These are phyloP conservation scores for Trogon surrucura DNA, from an alignment of 2,113 vertebrate species.

Conservation along the genomic window DNA sequence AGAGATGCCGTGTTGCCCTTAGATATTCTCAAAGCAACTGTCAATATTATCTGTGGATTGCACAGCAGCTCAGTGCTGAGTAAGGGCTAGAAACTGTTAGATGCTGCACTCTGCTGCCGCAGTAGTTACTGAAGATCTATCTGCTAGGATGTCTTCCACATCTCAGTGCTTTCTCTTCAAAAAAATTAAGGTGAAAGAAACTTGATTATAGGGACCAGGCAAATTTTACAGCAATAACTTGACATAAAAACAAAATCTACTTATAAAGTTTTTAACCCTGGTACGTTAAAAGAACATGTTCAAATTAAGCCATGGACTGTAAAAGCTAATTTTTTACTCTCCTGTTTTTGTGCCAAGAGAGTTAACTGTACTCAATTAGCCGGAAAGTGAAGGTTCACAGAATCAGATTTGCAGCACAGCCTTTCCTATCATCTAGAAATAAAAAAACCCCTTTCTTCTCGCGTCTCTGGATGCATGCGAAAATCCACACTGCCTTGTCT, in stretches of 20 bases:
- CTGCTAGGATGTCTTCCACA: neutral
- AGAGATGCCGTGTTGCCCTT: conserved; percentile 8
- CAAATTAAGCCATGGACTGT: neutral
- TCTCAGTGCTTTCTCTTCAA: neutral
- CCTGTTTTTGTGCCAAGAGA: neutral
- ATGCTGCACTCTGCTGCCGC: neutral
- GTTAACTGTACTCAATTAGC: neutral
- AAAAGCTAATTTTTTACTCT: neutral
- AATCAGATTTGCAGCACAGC: neutral
- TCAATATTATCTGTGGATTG: neutral
- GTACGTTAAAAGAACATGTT: neutral
- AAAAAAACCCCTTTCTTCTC: neutral
- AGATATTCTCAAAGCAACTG: neutral
- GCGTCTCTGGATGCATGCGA: neutral
- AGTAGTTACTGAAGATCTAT: neutral
- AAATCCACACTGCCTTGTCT: neutral
- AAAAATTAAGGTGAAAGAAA: neutral
- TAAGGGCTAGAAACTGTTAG: neutral
- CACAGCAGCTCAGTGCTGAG: neutral
- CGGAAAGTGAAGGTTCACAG: neutral
- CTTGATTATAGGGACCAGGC: neutral
- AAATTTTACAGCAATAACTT: neutral
- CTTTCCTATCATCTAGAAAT: neutral
- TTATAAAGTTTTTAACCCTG: neutral
- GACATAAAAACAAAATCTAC: neutral